phyloP scores from a whole-genome alignment of 2,113 vertebrate genomes.

The Poecile atricapillus region DNA sequence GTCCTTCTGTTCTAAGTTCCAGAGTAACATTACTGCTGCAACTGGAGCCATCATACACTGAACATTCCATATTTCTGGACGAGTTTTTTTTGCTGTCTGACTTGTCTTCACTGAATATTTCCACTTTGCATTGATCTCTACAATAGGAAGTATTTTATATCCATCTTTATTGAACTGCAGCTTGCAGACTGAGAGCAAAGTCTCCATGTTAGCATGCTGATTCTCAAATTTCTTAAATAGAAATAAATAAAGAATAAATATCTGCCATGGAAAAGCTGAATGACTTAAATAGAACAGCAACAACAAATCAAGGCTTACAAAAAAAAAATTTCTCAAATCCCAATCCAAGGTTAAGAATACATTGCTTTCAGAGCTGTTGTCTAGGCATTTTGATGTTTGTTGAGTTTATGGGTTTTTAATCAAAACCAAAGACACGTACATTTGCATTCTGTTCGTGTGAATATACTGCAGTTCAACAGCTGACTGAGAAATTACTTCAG shows the following conservation, averaged over 20 bases:
- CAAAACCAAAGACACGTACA: not conserved
- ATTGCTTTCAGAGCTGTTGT: not conserved
- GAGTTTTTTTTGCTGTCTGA: not conserved
- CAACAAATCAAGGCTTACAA: not conserved
- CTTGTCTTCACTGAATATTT: not conserved
- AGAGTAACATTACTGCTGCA: not conserved
- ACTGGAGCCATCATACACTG: accelerated
- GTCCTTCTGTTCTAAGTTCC: not conserved
- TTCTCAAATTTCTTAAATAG: not conserved
- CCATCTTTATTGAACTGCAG: not conserved
- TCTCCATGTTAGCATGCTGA: not conserved
- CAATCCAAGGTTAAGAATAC: not conserved
- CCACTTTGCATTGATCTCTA: not conserved
- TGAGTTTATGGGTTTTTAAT: not conserved
- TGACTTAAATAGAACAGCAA: not conserved
- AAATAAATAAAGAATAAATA: not conserved
- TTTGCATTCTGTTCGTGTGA: not conserved
- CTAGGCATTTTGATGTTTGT: not conserved
- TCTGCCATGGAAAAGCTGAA: not conserved
- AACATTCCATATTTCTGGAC: not conserved
- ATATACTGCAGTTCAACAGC: not conserved
- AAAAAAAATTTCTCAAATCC: not conserved
- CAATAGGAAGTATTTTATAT: not conserved
- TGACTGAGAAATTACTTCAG: not conserved
- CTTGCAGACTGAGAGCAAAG: not conserved